Evolutionary conservation across 1,140 invertebrate genomes (phyloP), one percentile per base, ranked within the genome.

Genomic region (Coenobita brevimanus): DNA sequence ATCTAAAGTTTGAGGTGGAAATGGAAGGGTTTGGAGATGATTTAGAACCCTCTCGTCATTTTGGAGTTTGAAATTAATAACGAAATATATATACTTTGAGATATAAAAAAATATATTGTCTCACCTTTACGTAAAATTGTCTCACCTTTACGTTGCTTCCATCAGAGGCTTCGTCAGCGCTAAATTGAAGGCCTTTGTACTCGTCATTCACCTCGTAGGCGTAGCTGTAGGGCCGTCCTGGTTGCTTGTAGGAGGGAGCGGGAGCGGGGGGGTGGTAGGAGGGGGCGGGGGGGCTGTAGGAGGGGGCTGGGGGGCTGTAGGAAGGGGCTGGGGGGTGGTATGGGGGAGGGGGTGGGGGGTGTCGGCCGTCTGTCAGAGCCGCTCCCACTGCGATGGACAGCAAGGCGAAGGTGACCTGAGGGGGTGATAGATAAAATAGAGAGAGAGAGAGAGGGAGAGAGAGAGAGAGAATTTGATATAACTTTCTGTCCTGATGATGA

Each of bases 201-300:
- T 88, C 57, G 64, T 88, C 84, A 24, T 86, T 82, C 8, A 90
- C 86, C 24, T 54, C 54, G 75, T 90, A 90, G 36, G 69, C 54
- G 71, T 89, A 89, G 46, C 64, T 83, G 89, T 90, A 90, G 21
- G 89, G 86, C 17, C 17, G 81, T 38, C 62, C 67, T 17, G 81
- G 81, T 41, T 83, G 21, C 67, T 83, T 83, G 81, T 83, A 83
- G 43, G 43, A 54, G 24, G 81, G 81, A 0, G 67, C 67, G 13
- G 41, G 41, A 30, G 41, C 33, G 41, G 43, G 54, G 21, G 17
- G 62, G 2, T 6, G 81, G 3, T 24, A 41, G 3, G 81, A n/a
- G 30, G 57, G 78, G 13, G 24, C 67, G 21, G 67, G 27, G 67
- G 78, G 78, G 21, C 46, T 27, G 21, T 76, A 43, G 13, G 73